Conservation (phyloP, 1,140 invertebrate species). For the Tetragnatha versicolor region DNA sequence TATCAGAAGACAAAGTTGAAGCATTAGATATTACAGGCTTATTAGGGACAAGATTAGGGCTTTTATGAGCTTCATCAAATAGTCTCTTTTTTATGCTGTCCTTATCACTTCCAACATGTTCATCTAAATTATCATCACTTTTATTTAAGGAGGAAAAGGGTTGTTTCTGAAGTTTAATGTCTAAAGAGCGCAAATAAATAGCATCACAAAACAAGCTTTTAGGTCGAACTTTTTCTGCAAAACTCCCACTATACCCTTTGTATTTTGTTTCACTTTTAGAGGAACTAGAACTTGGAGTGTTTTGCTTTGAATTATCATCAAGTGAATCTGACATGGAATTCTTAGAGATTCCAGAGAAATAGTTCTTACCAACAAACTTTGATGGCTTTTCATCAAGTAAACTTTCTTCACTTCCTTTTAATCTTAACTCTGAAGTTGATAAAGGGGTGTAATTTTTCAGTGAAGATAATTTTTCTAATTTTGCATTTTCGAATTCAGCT, state of each 20-base stretch:
- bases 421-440: too few species aligned
- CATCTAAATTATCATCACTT: constrained; percentile 52
- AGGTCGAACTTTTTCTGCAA: constrained; percentile 57
- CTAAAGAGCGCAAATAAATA: constrained; percentile 56
- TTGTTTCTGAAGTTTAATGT: constrained; percentile 57
- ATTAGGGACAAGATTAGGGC: too few species aligned
- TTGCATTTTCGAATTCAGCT: constrained; percentile 1
- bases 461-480: background rate
- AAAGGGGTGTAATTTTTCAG: too few species aligned
- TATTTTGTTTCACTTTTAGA: constrained; percentile 46
- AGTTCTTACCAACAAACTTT: too few species aligned
- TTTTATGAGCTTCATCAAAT: constrained; percentile 23
- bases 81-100: constrained; percentile 11
- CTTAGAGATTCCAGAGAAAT: too few species aligned
- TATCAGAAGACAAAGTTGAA: too few species aligned
- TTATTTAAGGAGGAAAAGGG: constrained; percentile 56
- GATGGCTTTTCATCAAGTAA: too few species aligned
- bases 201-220: constrained; percentile 56
- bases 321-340: constrained; percentile 6
- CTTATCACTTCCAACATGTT: constrained; percentile 5
- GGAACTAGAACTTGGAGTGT: constrained; percentile 1
- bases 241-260: constrained; percentile 57
- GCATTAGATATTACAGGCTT: too few species aligned
- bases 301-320: background rate
- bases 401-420: too few species aligned